These are phyloP conservation scores for Sebastolobus alascanus DNA, from an alignment of 2,797 vertebrate species.

Conservation along the genomic window DNA sequence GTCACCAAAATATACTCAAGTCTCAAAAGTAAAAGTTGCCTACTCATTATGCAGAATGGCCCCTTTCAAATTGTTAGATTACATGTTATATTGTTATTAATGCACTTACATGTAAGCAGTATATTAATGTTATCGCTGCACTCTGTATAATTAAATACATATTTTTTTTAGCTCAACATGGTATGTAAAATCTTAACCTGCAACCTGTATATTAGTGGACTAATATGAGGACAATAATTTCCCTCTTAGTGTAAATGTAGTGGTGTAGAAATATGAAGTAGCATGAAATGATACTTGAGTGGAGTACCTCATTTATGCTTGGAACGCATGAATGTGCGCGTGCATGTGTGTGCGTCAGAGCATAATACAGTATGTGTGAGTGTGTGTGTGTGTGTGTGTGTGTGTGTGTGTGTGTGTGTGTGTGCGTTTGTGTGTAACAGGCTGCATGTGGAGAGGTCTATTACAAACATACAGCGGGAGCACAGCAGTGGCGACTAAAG, in stretches of 20 bases:
- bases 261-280: neutral
- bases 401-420: neutral
- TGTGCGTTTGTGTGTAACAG: conserved; percentile 5
- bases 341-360: neutral
- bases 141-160: too few relatives aligned
- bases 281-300: neutral
- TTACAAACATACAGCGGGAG: conserved; percentile 31
- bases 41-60: too few relatives aligned
- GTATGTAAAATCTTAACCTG: neutral
- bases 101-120: neutral
- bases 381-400: neutral
- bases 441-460: conserved; percentile 5
- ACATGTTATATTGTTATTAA: neutral
- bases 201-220: neutral
- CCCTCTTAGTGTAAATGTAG: neutral
- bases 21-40: neutral
- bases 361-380: too few relatives aligned
- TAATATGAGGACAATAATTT: neutral
- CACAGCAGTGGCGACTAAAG: neutral
- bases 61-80: neutral
- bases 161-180: neutral
- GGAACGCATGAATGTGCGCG: neutral
- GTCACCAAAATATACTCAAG: neutral
- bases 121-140: neutral
- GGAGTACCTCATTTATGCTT: neutral